phyloP scores from a whole-genome alignment of 1,140 invertebrate species.

The Daktulosphaira vitifoliae region DNA sequence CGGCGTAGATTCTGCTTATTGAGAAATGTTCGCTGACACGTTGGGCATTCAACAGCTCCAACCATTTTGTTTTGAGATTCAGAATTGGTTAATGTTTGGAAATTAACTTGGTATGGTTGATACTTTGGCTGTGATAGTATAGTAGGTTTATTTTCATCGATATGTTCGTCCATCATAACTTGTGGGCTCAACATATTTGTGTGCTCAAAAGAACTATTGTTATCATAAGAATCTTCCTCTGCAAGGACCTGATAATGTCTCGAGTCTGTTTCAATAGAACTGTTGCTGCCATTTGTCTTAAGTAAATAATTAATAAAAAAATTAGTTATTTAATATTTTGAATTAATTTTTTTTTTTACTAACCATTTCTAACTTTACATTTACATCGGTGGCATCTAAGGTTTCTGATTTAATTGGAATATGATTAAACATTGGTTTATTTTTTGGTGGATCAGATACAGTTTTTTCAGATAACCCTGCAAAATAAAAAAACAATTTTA shows the following conservation, averaged over 20 bases:
- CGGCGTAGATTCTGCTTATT: slow-evolving; percentile 39
- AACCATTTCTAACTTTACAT: slow-evolving; percentile 14
- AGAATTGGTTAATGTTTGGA: slow-evolving; percentile 3
- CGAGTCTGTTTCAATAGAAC: background rate
- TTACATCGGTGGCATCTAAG: background rate
- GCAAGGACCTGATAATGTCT: background rate
- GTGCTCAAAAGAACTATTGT: slow-evolving; percentile 4
- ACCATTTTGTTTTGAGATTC: slow-evolving; percentile 5
- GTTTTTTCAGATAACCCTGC: slow-evolving; percentile 22
- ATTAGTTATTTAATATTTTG: no score
- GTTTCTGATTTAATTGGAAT: slow-evolving; percentile 9
- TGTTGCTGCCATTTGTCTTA: slow-evolving; percentile 3
- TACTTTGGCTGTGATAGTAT: slow-evolving; percentile 22
- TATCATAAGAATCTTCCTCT: slow-evolving; percentile 17
- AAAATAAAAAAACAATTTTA: background rate
- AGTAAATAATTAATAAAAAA: no score
- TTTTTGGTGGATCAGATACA: background rate
- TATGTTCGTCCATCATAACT: slow-evolving; percentile 20
- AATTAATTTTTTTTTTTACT: background rate
- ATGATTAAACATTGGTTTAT: slow-evolving; percentile 1
- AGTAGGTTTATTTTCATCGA: slow-evolving; percentile 17
- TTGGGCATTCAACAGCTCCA: slow-evolving; percentile 36
- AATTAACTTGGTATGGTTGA: slow-evolving; percentile 7
- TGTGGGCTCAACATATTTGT: slow-evolving; percentile 16
- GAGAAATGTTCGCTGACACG: slow-evolving; percentile 38